A percentile compares a stretch with the other conserved stretches of the same genome.
These are phyloP conservation scores for Irena cyanogastra DNA, from an alignment of 2,113 vertebrate species.

Conservation along the genomic window DNA sequence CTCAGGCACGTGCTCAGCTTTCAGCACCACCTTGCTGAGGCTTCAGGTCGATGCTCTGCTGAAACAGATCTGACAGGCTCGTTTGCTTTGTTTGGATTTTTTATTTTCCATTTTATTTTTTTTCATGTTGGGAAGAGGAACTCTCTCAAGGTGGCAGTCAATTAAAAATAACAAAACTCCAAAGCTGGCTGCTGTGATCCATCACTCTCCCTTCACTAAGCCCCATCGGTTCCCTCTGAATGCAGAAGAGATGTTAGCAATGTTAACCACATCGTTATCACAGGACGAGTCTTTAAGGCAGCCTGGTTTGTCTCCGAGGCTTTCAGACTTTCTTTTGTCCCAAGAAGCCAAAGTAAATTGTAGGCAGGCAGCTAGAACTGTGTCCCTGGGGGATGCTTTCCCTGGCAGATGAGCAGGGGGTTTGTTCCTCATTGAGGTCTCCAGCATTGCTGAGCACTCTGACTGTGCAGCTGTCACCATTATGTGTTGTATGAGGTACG, in stretches of 20 bases:
- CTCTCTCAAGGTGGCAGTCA: neutral
- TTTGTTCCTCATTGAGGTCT: neutral
- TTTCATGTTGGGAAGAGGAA: neutral
- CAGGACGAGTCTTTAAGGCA: neutral
- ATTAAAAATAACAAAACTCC: neutral
- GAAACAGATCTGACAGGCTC: neutral
- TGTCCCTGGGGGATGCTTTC: neutral
- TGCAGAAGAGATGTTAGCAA: neutral
- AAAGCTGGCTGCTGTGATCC: conserved; percentile 1
- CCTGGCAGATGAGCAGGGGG: neutral
- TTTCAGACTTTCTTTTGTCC: conserved; percentile 49
- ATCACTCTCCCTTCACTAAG: neutral
- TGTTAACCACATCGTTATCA: neutral
- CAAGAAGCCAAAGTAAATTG: neutral
- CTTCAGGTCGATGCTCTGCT: neutral
- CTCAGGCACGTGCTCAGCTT: neutral
- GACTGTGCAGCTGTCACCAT: neutral
- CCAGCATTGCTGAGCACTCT: neutral
- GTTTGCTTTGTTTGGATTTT: neutral
- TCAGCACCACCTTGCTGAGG: fast-evolving
- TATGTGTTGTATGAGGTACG: fast-evolving
- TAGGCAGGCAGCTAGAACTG: neutral
- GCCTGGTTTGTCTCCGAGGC: neutral
- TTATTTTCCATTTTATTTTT: neutral
- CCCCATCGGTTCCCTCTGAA: neutral